phyloP scores from a whole-genome alignment of 2,888 invertebrate genomes.

The Tanypteryx hageni region DNA sequence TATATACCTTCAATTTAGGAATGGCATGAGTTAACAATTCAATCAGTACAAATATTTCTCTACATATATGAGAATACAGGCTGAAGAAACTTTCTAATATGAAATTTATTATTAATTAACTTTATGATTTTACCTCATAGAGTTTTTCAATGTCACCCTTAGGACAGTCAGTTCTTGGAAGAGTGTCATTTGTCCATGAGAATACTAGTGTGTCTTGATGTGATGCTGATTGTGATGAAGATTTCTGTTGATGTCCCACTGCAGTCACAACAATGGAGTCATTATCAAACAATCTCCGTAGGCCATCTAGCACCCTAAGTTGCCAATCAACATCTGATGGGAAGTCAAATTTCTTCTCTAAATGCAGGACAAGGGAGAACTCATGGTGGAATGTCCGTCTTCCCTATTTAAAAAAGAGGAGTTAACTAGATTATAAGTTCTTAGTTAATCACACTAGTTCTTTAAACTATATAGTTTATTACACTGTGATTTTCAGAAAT shows the following conservation, averaged over 20 bases:
- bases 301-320: constrained; percentile 81
- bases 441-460: too few species aligned
- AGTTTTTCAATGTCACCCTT: constrained; percentile 84
- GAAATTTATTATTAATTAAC: too few species aligned
- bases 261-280: constrained; percentile 78
- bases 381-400: constrained; percentile 89
- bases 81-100: too few species aligned
- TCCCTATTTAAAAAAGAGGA: constrained; percentile 71
- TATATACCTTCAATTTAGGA: too few species aligned
- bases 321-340: constrained; percentile 87
- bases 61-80: not conserved
- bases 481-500: too few species aligned
- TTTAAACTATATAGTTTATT: too few species aligned
- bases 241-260: constrained; percentile 73
- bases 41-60: not conserved
- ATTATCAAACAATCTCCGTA: constrained; percentile 79
- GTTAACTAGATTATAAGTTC: too few species aligned
- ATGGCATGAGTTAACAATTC: not conserved
- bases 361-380: constrained; percentile 83
- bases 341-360: constrained; percentile 80
- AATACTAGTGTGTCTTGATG: constrained; percentile 77
- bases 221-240: constrained; percentile 75
- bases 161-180: constrained; percentile 88
- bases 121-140: constrained; percentile 77
- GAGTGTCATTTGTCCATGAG: constrained; percentile 91